A percentile compares a stretch with the other conserved stretches of the same genome.
Conservation (phyloP, 2,113 vertebrate species). For the Perca flavescens region DNA sequence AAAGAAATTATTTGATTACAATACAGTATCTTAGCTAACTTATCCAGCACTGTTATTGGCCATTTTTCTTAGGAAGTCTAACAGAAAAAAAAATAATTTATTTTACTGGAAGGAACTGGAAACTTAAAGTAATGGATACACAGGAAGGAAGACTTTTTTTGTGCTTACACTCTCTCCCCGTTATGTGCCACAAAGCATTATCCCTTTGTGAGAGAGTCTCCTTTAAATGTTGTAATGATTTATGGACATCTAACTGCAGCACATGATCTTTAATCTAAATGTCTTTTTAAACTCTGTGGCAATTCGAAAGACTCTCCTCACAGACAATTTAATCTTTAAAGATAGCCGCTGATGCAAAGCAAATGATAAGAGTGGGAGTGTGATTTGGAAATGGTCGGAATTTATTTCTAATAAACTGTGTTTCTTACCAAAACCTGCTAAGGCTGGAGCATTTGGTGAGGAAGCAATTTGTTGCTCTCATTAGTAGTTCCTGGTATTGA, state of each 20-base stretch:
- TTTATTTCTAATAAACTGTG: not conserved
- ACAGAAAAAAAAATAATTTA: not conserved
- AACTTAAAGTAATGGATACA: not conserved
- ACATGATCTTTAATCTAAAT: not conserved
- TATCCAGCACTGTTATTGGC: not conserved
- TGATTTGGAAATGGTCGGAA: not conserved
- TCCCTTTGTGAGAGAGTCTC: not conserved
- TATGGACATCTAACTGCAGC: not conserved
- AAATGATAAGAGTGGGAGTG: slow-evolving; percentile 8
- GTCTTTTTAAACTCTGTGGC: not conserved
- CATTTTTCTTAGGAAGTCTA: not conserved
- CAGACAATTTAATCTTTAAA: not conserved
- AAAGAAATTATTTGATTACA: not conserved
- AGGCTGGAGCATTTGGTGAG: slow-evolving; percentile 20
- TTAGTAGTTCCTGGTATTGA: slow-evolving; percentile 42
- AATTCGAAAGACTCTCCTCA: not conserved
- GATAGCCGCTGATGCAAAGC: not conserved
- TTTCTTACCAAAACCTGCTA: slow-evolving; percentile 16
- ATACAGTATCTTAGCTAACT: not conserved
- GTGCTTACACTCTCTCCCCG: not conserved
- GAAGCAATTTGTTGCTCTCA: slow-evolving; percentile 43
- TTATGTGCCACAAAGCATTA: not conserved
- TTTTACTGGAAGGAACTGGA: not conserved
- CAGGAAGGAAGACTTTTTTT: not conserved
- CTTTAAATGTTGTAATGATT: not conserved